phyloP scores from a whole-genome alignment of 2,113 vertebrate species.

The Pachypanchax playfairii region DNA sequence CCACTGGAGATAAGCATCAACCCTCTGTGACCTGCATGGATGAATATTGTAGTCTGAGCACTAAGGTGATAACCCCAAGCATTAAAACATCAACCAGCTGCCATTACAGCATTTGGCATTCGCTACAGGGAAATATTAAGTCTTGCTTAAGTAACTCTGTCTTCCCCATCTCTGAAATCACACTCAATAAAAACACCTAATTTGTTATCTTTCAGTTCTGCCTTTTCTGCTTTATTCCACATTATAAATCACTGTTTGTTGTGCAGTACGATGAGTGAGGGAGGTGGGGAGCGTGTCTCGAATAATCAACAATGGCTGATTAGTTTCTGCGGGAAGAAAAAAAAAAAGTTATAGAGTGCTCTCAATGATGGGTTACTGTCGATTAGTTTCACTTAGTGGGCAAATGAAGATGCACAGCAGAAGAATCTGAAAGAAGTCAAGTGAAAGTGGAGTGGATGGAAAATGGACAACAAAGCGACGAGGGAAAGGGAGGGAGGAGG shows the following conservation, averaged over 20 bases:
- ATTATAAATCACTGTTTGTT: conserved; percentile 57
- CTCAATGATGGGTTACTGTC: conserved; percentile 39
- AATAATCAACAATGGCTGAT: conserved; percentile 45
- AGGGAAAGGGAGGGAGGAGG: conserved; percentile 30
- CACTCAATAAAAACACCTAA: conserved; percentile 52
- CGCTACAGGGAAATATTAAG: conserved; percentile 43
- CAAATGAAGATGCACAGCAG: conserved; percentile 51
- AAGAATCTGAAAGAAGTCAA: conserved; percentile 51
- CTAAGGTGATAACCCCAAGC: conserved; percentile 28
- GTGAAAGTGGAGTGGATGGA: conserved; percentile 49
- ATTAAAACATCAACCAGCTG: conserved; percentile 64
- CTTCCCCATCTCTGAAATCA: conserved; percentile 30
- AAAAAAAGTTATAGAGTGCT: conserved; percentile 29
- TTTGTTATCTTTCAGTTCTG: conserved; percentile 48
- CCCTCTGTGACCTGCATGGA: too few species aligned
- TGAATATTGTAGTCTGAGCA: conserved; percentile 37
- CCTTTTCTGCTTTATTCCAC: conserved; percentile 14
- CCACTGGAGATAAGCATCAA: too few species aligned
- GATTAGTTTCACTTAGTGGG: conserved; percentile 55
- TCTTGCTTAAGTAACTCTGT: conserved; percentile 33
- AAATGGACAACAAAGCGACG: conserved; percentile 50
- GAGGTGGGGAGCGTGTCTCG: conserved; percentile 3
- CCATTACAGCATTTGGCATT: conserved; percentile 57
- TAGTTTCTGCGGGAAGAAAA: conserved; percentile 33
- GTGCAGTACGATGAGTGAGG: conserved; percentile 28